These are phyloP conservation scores for Leontopithecus rosalia DNA, from an alignment of 2,797 vertebrate species.

Conservation along the genomic window DNA sequence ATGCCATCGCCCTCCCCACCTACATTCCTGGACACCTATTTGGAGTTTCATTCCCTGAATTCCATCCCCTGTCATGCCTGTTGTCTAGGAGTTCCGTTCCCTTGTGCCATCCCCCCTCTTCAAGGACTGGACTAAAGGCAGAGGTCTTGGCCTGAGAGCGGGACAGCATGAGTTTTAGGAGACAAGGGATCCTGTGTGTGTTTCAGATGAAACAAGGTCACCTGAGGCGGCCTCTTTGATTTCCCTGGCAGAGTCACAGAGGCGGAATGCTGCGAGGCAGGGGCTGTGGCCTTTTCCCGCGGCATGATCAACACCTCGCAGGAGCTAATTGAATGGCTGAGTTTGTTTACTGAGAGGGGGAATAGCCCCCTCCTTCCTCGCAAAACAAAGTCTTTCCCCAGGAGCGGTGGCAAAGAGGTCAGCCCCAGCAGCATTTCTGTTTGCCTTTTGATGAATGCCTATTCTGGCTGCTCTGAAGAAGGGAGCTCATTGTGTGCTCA, in stretches of 20 bases:
- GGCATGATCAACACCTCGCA: rapidly evolving
- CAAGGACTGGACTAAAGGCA: not conserved
- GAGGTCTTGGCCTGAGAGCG: not conserved
- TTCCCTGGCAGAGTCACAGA: not conserved
- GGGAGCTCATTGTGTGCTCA: not conserved
- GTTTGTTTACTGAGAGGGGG: conserved; percentile 65
- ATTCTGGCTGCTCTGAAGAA: not conserved
- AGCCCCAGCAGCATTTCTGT: not conserved
- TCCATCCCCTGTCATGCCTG: not conserved
- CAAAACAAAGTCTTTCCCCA: conserved; percentile 7
- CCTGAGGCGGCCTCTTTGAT: not conserved
- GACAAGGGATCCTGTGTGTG: not conserved
- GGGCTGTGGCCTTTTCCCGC: not conserved
- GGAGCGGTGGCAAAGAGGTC: not conserved
- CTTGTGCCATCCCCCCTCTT: no score
- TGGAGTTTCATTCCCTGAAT: not conserved
- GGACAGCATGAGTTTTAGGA: not conserved
- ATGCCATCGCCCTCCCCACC: rapidly evolving
- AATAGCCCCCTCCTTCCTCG: not conserved
- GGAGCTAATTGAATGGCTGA: conserved; percentile 71
- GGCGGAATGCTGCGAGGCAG: rapidly evolving
- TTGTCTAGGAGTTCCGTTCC: no score
- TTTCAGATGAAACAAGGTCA: not conserved
- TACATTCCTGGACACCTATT: not conserved
- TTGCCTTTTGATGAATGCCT: not conserved